Evolutionary conservation across 2,113 vertebrate genomes (phyloP).

Genomic region (Eulemur rufifrons): DNA sequence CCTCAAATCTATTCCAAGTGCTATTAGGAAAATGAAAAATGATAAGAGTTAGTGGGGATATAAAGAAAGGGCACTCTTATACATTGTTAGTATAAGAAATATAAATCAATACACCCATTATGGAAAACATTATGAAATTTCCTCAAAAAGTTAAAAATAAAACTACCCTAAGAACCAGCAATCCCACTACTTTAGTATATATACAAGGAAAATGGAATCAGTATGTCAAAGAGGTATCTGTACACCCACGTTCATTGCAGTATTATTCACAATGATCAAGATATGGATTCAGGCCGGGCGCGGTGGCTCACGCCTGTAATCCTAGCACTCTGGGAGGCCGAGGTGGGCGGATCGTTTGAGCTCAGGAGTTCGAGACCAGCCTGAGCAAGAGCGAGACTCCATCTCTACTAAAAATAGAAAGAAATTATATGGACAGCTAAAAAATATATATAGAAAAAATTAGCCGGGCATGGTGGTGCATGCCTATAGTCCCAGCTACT

Average conservation of each 20-base stretch:
- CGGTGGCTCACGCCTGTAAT: no score
- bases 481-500: no score
- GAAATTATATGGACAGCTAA: no score
- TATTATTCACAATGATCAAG: not conserved
- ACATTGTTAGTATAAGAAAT: not conserved
- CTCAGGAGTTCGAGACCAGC: no score
- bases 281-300: not conserved
- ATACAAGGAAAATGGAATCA: not conserved
- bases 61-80: not conserved
- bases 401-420: no score
- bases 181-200: not conserved
- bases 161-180: not conserved
- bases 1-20: not conserved
- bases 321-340: no score
- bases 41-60: not conserved
- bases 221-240: not conserved
- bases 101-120: not conserved
- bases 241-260: not conserved
- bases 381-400: no score
- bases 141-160: not conserved
- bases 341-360: no score
- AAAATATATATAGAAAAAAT: no score
- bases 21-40: not conserved
- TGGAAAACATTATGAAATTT: not conserved
- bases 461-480: no score